Evolutionary conservation across 2,797 vertebrate species (phyloP), one percentile per base, ranked within the genome.

Genomic region (Argentina silus): DNA sequence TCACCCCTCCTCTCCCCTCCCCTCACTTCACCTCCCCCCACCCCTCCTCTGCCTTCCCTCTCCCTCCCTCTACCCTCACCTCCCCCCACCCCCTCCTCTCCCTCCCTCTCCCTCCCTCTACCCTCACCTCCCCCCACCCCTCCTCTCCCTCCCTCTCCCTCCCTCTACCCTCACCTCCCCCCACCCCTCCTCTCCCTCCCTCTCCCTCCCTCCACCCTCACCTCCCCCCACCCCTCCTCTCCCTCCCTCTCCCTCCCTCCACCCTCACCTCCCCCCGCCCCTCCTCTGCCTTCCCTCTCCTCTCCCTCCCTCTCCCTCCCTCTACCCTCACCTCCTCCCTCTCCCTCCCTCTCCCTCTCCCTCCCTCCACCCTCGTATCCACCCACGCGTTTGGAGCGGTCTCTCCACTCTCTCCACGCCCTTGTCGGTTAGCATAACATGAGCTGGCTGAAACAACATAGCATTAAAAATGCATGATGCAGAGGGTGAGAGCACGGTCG

Each of bases 401-500:
- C 11, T 10, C n/a, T 19, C 7, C n/a, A 4, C 60, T 14, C 36
- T 15, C 61, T 10, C 9, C 15, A 44, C 42, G 6, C 9, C 14
- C 14, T 63, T 8, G 62, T 72, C 48, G 19, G 74, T 78, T 69
- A 50, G 43, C 60, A 78, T 77, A 83, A 78, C 67, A 66, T 74
- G 69, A 55, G 14, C 23, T 74, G 68, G 73, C 69, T 79, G 70
- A 73, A 79, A 82, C 68, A 82, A 74, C 66, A 65, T 61, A 42
- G 43, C 62, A 86, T 84, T 74, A 84, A 84, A 83, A 71, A 81
- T 79, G 76, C 55, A 83, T 81, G 67, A 59, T 63, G 44, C 47
- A 64, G 48, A 45, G 65, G 12, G 73, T 2, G 11, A 53, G 51
- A 56, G 51, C 64, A 19, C 67, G 55, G 70, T 57, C 14, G 23